phyloP scores from a whole-genome alignment of 1,140 invertebrate genomes.

The Argopecten irradians region DNA sequence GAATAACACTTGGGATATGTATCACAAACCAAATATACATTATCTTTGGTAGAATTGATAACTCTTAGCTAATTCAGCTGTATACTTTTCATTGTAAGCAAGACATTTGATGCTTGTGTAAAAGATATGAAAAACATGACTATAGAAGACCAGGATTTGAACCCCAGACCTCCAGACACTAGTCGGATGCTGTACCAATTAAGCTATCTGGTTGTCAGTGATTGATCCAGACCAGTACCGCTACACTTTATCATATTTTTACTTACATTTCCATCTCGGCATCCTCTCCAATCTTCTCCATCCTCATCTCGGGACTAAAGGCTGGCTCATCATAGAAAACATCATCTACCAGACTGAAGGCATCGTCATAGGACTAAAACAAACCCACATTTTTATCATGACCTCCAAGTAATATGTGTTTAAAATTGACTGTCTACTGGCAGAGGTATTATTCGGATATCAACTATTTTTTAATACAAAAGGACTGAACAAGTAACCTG shows the following conservation, averaged over 20 bases:
- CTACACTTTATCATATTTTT: background rate
- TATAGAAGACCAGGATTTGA: background rate
- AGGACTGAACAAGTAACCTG: too few relatives aligned
- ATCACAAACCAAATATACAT: background rate
- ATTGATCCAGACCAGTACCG: slow-evolving; percentile 36
- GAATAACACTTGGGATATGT: background rate
- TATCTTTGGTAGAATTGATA: background rate
- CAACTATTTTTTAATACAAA: too few relatives aligned
- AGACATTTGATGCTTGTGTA: too few relatives aligned
- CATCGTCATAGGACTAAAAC: slow-evolving; percentile 59
- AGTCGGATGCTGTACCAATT: too few relatives aligned
- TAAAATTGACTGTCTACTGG: too few relatives aligned
- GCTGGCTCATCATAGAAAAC: slow-evolving; percentile 71
- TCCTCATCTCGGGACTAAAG: slow-evolving; percentile 47
- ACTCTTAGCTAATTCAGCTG: too few relatives aligned
- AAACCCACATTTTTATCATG: background rate
- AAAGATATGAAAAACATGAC: background rate
- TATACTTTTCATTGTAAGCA: too few relatives aligned
- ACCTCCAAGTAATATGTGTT: too few relatives aligned
- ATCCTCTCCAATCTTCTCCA: slow-evolving; percentile 58
- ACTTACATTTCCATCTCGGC: slow-evolving; percentile 49
- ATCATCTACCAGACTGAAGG: slow-evolving; percentile 71
- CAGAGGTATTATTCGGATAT: too few relatives aligned
- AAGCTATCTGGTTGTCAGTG: too few relatives aligned
- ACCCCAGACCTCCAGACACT: too few relatives aligned